A percentile compares a stretch with the other conserved stretches of the same genome.
Conservation (phyloP, 2,113 vertebrate genomes). For the Syrmaticus mikado region DNA sequence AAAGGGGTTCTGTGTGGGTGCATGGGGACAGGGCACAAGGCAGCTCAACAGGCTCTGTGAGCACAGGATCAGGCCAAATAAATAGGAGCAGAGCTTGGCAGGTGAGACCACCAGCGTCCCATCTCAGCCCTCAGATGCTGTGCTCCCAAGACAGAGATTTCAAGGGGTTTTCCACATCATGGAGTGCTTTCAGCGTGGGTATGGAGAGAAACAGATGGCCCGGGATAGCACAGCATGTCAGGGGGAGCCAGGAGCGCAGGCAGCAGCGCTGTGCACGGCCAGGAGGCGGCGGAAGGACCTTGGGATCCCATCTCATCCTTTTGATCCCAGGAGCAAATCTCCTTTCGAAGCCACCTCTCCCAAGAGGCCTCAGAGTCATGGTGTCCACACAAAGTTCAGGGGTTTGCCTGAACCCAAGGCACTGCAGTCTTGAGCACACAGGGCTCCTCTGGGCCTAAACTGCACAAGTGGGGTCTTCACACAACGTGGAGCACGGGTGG, state of each 20-base stretch:
- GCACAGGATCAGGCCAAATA: background rate
- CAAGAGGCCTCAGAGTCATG: background rate
- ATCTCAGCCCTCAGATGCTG: background rate
- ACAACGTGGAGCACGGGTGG: too few species aligned
- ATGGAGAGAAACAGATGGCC: background rate
- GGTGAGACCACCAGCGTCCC: background rate
- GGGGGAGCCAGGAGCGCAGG: background rate
- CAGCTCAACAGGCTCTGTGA: background rate
- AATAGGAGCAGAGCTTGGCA: background rate
- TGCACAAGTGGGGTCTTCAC: background rate
- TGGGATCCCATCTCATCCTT: background rate
- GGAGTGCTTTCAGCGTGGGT: background rate
- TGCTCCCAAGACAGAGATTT: background rate
- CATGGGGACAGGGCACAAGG: background rate
- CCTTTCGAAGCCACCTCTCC: background rate
- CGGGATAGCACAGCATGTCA: background rate
- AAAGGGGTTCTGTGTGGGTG: background rate
- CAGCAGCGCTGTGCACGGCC: background rate
- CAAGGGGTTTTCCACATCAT: background rate
- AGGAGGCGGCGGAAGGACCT: background rate
- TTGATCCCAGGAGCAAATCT: background rate
- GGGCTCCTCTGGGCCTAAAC: background rate
- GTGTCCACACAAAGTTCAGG: background rate
- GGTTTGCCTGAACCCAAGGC: background rate
- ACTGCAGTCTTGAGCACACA: background rate